These are phyloP conservation scores for Enteromius unitaeniatus DNA, from an alignment of 2,797 vertebrate genomes.

Conservation along the genomic window DNA sequence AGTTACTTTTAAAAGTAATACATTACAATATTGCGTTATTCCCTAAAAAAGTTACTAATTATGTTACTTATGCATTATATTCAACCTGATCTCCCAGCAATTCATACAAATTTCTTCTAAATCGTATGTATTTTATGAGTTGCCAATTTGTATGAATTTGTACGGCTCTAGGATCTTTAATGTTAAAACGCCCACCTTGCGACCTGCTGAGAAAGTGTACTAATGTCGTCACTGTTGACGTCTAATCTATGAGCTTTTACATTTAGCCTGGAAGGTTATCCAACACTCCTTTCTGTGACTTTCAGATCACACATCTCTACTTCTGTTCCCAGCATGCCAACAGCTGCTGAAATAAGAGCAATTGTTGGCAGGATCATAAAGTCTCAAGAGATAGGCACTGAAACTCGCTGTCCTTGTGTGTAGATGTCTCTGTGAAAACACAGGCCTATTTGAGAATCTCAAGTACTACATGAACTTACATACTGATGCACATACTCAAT, in stretches of 20 bases:
- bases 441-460: neutral
- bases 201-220: conserved; percentile 8
- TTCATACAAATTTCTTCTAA: too few species aligned
- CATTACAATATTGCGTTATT: too few species aligned
- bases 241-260: neutral
- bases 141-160: too few species aligned
- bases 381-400: neutral
- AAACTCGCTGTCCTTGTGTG: neutral
- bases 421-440: neutral
- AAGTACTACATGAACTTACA: neutral
- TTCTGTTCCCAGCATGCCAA: neutral
- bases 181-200: too few species aligned
- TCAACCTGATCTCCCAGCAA: too few species aligned
- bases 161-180: too few species aligned
- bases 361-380: neutral
- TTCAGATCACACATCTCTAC: neutral
- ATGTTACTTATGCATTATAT: too few species aligned
- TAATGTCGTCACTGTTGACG: neutral
- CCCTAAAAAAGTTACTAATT: too few species aligned
- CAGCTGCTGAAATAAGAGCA: neutral
- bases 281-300: neutral
- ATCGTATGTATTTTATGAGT: too few species aligned
- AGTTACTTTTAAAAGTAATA: too few species aligned
- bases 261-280: neutral
- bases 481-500: too few species aligned